Conservation (phyloP, 2,888 invertebrate genomes). For the Tipula helvola region DNA sequence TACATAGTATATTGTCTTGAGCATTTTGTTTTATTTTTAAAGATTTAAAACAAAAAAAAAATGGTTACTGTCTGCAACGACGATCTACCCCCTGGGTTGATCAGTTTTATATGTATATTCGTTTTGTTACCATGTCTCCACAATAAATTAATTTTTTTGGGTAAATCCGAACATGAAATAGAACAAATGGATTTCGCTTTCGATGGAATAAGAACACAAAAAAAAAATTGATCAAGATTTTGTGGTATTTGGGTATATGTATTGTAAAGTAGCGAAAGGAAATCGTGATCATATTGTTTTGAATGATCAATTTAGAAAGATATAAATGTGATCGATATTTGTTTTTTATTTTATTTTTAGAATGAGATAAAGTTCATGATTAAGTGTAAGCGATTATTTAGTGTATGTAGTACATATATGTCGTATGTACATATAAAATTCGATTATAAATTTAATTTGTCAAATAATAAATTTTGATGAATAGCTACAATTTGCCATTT, state of each 20-base stretch:
- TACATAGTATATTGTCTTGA: neutral
- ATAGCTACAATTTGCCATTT: too few relatives aligned
- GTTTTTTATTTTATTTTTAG: neutral
- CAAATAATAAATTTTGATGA: too few relatives aligned
- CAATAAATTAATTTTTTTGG: neutral
- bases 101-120: neutral
- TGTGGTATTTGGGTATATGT: neutral
- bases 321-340: neutral
- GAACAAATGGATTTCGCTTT: conserved; percentile 4
- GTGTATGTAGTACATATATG: neutral
- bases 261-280: neutral
- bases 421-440: too few relatives aligned
- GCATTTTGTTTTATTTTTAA: too few relatives aligned
- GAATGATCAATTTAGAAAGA: neutral
- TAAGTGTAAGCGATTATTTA: neutral
- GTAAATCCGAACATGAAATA: neutral
- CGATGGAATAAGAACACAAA: neutral
- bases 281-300: conserved; percentile 4
- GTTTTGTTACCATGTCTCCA: neutral
- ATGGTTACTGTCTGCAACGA: neutral
- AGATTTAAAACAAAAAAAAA: neutral
- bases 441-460: neutral
- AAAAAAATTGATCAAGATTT: neutral
- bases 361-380: neutral
- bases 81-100: neutral